Conservation (phyloP, 2,113 vertebrate genomes). For the Trinectes maculatus region DNA sequence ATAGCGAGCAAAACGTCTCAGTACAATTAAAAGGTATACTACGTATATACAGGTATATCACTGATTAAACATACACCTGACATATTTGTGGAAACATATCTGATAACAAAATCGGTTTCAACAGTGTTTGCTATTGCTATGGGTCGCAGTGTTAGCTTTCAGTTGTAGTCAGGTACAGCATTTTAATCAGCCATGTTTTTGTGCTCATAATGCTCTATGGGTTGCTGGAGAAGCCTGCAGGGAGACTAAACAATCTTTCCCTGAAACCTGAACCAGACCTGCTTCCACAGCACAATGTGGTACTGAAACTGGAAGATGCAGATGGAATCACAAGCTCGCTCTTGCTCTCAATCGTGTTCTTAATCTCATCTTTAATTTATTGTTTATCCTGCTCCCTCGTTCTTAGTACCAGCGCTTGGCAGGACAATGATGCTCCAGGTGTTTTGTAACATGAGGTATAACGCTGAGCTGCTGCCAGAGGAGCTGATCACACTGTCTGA, state of each 20-base stretch:
- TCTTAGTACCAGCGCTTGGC: constrained; percentile 37
- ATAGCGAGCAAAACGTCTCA: constrained; percentile 17
- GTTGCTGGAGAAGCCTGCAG: constrained; percentile 6
- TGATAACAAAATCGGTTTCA: constrained; percentile 27
- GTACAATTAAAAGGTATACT: constrained; percentile 24
- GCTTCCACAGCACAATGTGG: constrained; percentile 7
- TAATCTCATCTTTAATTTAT: constrained; percentile 63
- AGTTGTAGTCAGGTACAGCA: neutral
- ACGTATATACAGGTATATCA: neutral
- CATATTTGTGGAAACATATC: constrained; percentile 20
- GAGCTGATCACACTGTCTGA: constrained; percentile 30
- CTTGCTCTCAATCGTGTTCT: constrained; percentile 29
- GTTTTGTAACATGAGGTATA: constrained; percentile 59
- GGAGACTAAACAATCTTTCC: constrained; percentile 41
- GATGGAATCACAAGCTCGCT: constrained; percentile 44
- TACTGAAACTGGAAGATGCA: constrained; percentile 14
- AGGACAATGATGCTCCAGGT: constrained; percentile 47
- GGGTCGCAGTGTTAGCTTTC: constrained; percentile 27
- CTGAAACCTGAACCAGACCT: constrained; percentile 34
- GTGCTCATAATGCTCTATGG: constrained; percentile 11
- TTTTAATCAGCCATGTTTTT: constrained; percentile 23
- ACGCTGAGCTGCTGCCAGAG: constrained; percentile 44
- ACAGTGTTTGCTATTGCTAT: constrained; percentile 27
- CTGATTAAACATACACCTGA: constrained; percentile 29
- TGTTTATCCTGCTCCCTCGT: constrained; percentile 42